Conservation (phyloP, 2,113 vertebrate species). For the Emydocephalus ijimae region DNA sequence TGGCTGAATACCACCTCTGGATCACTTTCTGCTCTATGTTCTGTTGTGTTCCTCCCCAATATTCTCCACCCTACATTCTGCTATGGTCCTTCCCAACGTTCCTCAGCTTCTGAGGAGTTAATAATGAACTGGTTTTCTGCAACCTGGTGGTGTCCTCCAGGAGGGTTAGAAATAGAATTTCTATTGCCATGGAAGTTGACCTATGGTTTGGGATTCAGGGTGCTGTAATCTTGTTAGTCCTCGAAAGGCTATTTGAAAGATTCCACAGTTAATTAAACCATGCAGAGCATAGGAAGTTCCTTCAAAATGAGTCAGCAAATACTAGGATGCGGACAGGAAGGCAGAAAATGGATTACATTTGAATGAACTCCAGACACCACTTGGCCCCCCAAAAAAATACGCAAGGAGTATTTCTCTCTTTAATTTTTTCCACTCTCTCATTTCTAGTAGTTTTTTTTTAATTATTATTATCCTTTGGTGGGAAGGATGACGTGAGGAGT, state of each 20-base stretch:
- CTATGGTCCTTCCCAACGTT: background rate
- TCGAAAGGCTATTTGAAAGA: background rate
- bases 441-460: background rate
- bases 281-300: background rate
- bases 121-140: background rate
- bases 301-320: background rate
- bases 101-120: background rate
- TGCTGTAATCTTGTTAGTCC: background rate
- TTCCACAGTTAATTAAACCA: background rate
- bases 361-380: background rate
- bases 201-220: background rate
- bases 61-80: background rate
- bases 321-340: background rate
- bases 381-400: background rate
- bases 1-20: too few relatives aligned
- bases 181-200: background rate
- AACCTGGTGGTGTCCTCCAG: background rate
- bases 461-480: background rate
- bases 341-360: background rate
- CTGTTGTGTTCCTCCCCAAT: background rate
- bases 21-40: background rate
- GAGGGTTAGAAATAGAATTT: background rate
- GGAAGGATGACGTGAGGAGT: background rate
- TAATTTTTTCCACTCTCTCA: background rate
- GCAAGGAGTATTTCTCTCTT: background rate